phyloP scores from a whole-genome alignment of 2,888 invertebrate genomes.

The Platycnemis pennipes region DNA sequence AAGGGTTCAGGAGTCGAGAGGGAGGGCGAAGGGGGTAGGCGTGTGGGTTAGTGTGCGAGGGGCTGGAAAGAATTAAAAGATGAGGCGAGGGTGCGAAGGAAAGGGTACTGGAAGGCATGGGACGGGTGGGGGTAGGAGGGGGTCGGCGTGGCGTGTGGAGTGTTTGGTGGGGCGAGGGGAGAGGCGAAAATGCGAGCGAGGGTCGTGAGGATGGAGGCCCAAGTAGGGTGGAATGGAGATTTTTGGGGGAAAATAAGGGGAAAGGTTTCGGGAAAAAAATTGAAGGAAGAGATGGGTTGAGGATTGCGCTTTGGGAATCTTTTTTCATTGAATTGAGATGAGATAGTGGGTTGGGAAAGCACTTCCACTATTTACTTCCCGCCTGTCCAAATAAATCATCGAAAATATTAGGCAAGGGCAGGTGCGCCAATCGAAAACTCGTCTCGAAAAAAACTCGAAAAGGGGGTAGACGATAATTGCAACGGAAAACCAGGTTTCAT shows the following conservation, averaged over 20 bases:
- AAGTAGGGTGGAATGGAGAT: background rate
- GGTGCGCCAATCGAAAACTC: no score
- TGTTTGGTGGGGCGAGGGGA: background rate
- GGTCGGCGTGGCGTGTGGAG: background rate
- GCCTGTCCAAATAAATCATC: background rate
- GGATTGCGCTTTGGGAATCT: background rate
- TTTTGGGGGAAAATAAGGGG: background rate
- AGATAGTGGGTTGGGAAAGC: background rate
- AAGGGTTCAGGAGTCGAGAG: background rate
- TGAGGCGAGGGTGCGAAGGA: slow-evolving; percentile 2
- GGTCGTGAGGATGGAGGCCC: background rate
- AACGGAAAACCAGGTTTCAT: no score
- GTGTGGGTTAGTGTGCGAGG: background rate
- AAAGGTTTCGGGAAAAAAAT: background rate
- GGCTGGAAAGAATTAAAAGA: slow-evolving; percentile 15
- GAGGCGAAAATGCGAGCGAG: slow-evolving; percentile 44
- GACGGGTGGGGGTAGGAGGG: background rate
- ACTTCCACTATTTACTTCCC: background rate
- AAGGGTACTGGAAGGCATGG: no score
- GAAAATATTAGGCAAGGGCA: no score
- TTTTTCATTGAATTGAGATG: background rate
- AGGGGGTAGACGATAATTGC: no score
- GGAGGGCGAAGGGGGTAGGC: background rate
- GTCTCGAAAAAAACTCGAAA: no score
- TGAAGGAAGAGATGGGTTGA: background rate